Base-by-base conservation (phyloP, 1,140 invertebrate species). In the Homarus americanus region DNA sequence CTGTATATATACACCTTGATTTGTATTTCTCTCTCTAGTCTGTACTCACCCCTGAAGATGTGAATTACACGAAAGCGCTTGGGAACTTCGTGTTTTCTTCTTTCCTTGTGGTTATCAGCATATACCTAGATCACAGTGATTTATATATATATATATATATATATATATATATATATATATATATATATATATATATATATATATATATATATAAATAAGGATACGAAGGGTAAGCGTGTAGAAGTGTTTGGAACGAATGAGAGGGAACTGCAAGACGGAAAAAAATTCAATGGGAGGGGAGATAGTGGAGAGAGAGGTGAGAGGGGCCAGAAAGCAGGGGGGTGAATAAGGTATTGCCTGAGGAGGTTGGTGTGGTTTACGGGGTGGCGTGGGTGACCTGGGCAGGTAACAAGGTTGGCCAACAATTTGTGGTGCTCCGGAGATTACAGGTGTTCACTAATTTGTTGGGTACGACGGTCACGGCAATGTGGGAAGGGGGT, bases 151-250 rank as follows among this genome's bases (percentile, higher is more conserved):
- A 76, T 76, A 76, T 76, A 76, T 76, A 76, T 38, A 76, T 76
- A 76, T 76, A 76, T 76, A 76, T 76, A 76, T 76, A 36, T 76
- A 76, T 38, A 76, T 76, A 76, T 76, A 76, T 76, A 76, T 76
- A 76, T 76, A 36, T 76, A 76, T 76, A 76, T 76, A 76, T 76
- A 76, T 76, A 76, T 76, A 76, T 76, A 76, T 38, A 7, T 32
- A 36, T 76, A 36, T 76, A 38, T 76, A 76, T 76, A 76, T 38
- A 38, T 76, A 36, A 28, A 10, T 73, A 20, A 1, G 69, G 2
- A 4, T 72, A 24, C 10, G 34, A 72, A n/a, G 66, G 24, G 66
- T 10, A 12, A 72, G 69, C 28, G 15, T 10, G 69, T 32, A 12
- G 66, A 9, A 24, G 66, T 28, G 66, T n/a, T 17, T n/a, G 69